Conservation (phyloP, 2,888 invertebrate genomes). For the Pandemis cinnamomeana region DNA sequence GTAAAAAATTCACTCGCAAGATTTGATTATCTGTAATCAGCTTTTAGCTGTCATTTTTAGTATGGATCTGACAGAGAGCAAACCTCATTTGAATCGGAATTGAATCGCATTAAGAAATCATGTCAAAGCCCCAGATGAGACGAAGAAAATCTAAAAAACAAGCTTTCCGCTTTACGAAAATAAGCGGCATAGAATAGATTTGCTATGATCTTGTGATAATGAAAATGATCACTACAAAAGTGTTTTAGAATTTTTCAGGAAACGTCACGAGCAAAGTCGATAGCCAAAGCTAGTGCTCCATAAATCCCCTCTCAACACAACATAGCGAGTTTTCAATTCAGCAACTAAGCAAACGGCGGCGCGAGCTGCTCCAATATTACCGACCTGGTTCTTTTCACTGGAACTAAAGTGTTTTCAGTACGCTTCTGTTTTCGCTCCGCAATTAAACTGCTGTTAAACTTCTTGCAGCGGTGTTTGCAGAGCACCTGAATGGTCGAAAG, state of each 20-base stretch:
- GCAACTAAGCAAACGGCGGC: constrained; percentile 53
- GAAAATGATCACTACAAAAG: neutral
- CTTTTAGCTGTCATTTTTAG: no score
- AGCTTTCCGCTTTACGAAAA: no score
- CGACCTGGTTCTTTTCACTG: constrained; percentile 76
- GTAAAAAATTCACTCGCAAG: no score
- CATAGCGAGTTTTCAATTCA: constrained; percentile 66
- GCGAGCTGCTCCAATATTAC: constrained; percentile 51
- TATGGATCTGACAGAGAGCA: no score
- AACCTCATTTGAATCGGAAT: no score
- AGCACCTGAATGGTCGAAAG: constrained; percentile 81
- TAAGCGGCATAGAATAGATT: no score
- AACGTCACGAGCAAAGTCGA: neutral
- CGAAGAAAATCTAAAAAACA: no score
- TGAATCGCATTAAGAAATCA: no score
- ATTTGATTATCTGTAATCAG: no score
- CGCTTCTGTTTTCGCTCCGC: constrained; percentile 81
- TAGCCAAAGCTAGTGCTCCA: constrained; percentile 13
- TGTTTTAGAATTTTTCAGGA: neutral
- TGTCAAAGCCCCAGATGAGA: no score
- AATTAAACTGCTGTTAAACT: constrained; percentile 84
- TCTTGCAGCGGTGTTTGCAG: constrained; percentile 81
- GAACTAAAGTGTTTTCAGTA: constrained; percentile 78
- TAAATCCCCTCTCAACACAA: constrained; percentile 41
- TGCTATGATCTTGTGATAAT: no score